Evolutionary conservation across 2,113 vertebrate genomes (phyloP), one percentile per base, ranked within the genome.

Genomic region (Campylorhamphus procurvoides): DNA sequence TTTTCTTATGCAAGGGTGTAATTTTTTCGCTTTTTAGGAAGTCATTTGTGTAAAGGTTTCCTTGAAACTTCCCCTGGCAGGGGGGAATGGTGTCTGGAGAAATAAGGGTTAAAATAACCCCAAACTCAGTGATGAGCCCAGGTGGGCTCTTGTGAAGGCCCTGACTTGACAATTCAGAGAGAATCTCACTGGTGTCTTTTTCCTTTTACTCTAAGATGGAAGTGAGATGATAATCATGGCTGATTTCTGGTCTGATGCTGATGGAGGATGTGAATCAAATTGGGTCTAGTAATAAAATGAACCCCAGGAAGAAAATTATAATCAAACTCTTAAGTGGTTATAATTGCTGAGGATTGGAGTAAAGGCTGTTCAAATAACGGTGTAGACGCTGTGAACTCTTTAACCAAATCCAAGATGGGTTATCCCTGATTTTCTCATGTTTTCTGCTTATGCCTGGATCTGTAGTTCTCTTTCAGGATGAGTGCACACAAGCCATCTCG

Each of bases 271-370:
- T 94, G 87, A 97, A 84, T 94, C 90, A 95, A 95, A 97, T 78
- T 95, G 14, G 63, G 39, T 68, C 79, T 94, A 79, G 91, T 94
- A 96, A 95, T 90, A 92, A 97, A 96, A 97, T 73, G 27, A 95
- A 84, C 52, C 88, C 76, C 92, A 91, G 83, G 82, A 91, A 97
- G 69, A 94, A 90, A 97, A 97, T 95, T 93, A 87, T 96, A 94
- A 94, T 96, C 88, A 95, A 55, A 80, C 44, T 92, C 63, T 59
- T 94, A 86, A 83, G 84, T 63, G 64, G 49, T 53, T 81, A 67
- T 81, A 97, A 90, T 84, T 18, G 3, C 76, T 82, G 66, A 60
- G 85, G 46, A 91, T 47, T 66, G 74, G 64, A 95, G 64, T 64
- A 88, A 87, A 81, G 94, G 17, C 66, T 74, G 66, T 91, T 96